Conservation (phyloP, 53 echinoderm and acorn worm species). For the Patiria pectinifera region DNA sequence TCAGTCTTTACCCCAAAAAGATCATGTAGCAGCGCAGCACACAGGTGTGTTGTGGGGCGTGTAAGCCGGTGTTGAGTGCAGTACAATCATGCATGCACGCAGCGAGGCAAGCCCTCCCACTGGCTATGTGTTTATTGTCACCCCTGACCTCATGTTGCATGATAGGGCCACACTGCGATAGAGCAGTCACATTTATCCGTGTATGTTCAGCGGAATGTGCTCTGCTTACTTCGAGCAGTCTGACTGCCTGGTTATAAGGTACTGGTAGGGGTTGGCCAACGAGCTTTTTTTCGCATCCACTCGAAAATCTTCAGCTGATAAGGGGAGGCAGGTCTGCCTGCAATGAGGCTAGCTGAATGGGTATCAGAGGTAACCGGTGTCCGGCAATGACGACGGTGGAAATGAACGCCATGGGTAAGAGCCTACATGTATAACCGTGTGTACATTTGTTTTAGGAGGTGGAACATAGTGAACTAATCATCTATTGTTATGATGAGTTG, state of each 20-base stretch:
- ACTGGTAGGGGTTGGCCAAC: not conserved
- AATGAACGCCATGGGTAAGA: slow-evolving; percentile 46
- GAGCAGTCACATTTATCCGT: not conserved
- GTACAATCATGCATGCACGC: not conserved
- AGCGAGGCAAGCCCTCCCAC: not conserved
- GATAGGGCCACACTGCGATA: not conserved
- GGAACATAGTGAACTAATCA: not conserved
- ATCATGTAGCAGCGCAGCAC: not conserved
- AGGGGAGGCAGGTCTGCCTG: not conserved
- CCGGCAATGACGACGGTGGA: not conserved
- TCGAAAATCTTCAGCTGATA: not conserved
- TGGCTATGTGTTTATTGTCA: slow-evolving; percentile 18
- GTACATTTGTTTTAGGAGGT: not conserved
- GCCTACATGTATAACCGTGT: not conserved
- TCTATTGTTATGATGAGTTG: not conserved
- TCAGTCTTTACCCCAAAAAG: too few species aligned
- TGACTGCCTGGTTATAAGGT: not conserved
- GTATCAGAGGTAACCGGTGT: slow-evolving; percentile 12
- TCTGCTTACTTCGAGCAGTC: not conserved
- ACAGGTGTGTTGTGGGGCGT: not conserved
- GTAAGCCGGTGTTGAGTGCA: not conserved
- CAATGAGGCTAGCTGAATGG: slow-evolving; percentile 55
- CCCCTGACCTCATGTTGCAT: slow-evolving; percentile 17
- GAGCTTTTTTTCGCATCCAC: not conserved
- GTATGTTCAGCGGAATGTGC: not conserved